Conservation (phyloP, 2,797 vertebrate genomes). For the Acestrorhynchus altus region DNA sequence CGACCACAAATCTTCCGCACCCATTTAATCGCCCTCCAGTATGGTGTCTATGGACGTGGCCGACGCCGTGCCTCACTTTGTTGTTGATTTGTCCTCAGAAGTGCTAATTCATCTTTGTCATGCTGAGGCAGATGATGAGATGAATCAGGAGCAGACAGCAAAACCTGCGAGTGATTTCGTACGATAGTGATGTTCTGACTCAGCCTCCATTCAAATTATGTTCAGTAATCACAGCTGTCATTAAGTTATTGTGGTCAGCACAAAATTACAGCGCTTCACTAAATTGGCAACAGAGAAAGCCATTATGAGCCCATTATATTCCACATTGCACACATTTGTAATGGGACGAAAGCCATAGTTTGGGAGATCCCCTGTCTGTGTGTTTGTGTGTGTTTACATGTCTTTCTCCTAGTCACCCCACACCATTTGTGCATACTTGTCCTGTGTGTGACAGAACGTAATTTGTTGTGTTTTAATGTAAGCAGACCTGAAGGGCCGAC, state of each 20-base stretch:
- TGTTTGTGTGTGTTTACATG: slow-evolving; percentile 23
- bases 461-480: slow-evolving; percentile 32
- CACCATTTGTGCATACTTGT: background rate
- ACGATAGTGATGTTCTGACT: slow-evolving; percentile 66
- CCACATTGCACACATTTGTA: slow-evolving; percentile 61
- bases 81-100: slow-evolving; percentile 17
- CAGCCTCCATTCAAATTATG: slow-evolving; percentile 69
- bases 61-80: slow-evolving; percentile 9
- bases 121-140: slow-evolving; percentile 47
- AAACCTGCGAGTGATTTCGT: slow-evolving; percentile 58
- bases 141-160: slow-evolving; percentile 61
- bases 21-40: background rate
- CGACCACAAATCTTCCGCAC: slow-evolving; percentile 2
- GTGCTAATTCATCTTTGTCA: slow-evolving; percentile 1
- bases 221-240: slow-evolving; percentile 69
- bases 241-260: slow-evolving; percentile 75
- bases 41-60: background rate
- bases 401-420: background rate
- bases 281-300: slow-evolving; percentile 71
- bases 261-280: slow-evolving; percentile 68
- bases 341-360: slow-evolving; percentile 61
- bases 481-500: background rate
- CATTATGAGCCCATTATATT: slow-evolving; percentile 68
- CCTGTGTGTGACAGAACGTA: slow-evolving; percentile 2
- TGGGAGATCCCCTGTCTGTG: background rate